These are phyloP conservation scores for Dryomyza anilis DNA, from an alignment of 2,888 invertebrate species.

Conservation along the genomic window DNA sequence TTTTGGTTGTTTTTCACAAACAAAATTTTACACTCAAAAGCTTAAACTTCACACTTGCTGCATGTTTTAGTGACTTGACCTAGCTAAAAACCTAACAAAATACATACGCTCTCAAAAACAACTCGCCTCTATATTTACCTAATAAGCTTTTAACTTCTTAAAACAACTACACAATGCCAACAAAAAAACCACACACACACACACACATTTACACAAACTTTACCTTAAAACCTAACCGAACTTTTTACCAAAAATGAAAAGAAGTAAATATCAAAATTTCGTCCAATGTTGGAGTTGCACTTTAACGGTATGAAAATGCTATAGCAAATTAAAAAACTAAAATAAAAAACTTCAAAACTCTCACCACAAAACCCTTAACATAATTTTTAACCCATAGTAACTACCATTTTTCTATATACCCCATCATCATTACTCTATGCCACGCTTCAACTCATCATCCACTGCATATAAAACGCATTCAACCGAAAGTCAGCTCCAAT, in stretches of 20 bases:
- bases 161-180: background rate
- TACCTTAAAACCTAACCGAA: slow-evolving; percentile 10
- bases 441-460: slow-evolving; percentile 5
- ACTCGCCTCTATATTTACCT: background rate
- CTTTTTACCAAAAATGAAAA: slow-evolving; percentile 14
- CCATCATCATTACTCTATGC: slow-evolving; percentile 35
- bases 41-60: background rate
- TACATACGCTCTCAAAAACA: too few relatives aligned
- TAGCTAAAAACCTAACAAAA: slow-evolving; percentile 3
- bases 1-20: too few relatives aligned
- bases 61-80: too few relatives aligned
- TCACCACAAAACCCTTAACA: slow-evolving; percentile 35
- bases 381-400: background rate
- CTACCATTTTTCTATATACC: slow-evolving; percentile 43
- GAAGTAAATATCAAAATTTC: slow-evolving; percentile 59
- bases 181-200: background rate
- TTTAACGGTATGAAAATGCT: slow-evolving; percentile 22
- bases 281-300: slow-evolving; percentile 57
- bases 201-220: too few relatives aligned
- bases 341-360: background rate
- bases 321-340: background rate
- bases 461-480: slow-evolving; percentile 21
- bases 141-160: background rate
- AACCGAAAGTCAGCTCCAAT: slow-evolving; percentile 44
- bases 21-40: background rate